phyloP scores from a whole-genome alignment of 2,113 vertebrate species.

The Myrmecobius fasciatus region DNA sequence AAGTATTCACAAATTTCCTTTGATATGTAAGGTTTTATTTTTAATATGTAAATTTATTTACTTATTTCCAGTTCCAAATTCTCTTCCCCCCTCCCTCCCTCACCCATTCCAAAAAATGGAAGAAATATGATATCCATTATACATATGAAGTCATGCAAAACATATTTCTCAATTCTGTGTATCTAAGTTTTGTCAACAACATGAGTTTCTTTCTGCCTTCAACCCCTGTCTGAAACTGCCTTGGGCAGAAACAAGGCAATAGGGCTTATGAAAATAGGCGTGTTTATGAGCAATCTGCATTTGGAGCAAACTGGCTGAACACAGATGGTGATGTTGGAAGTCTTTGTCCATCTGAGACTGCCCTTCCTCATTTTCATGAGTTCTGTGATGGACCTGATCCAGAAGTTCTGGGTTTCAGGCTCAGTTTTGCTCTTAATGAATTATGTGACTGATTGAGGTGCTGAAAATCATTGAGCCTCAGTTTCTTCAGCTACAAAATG shows the following conservation, averaged over 20 bases:
- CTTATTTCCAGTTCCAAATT: not conserved
- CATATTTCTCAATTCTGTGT: not conserved
- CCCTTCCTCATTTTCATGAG: not conserved
- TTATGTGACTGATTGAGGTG: not conserved
- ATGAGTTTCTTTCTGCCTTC: slow-evolving; percentile 27
- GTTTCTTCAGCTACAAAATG: not conserved
- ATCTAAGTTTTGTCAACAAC: slow-evolving; percentile 17
- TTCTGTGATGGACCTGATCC: not conserved
- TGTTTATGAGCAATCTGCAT: not conserved
- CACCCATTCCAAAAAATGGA: not conserved
- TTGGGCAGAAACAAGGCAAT: not conserved
- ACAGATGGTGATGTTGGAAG: not conserved
- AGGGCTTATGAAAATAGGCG: not conserved
- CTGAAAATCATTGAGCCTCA: not conserved
- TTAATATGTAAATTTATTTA: not conserved
- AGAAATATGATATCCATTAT: not conserved
- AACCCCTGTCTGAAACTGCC: not conserved
- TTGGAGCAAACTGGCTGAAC: not conserved
- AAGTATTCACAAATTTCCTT: not conserved
- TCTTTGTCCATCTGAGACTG: not conserved
- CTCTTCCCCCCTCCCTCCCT: not conserved
- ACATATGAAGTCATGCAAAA: not conserved
- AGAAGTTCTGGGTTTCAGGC: not conserved
- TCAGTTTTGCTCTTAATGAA: not conserved
- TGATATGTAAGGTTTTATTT: not conserved